These are phyloP conservation scores for Chrysaora quinquecirrha DNA, from an alignment of 30 jellyfish, hydroid and myxozoan genomes.

Conservation along the genomic window DNA sequence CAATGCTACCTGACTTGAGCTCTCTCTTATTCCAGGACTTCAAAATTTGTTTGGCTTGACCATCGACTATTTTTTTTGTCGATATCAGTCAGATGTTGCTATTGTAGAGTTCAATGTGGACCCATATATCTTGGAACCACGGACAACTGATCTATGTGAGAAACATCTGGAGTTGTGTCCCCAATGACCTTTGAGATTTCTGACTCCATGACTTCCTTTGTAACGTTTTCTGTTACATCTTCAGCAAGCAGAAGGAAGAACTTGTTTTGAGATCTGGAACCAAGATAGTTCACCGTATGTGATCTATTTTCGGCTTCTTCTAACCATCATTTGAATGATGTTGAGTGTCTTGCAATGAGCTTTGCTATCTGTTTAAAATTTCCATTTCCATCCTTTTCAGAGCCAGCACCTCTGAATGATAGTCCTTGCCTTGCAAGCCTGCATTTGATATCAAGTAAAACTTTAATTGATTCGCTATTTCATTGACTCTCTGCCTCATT, in stretches of 20 bases:
- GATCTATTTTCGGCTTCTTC: slow-evolving; percentile 9
- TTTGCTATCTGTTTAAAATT: slow-evolving; percentile 28
- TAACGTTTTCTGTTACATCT: neutral
- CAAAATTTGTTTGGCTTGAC: slow-evolving; percentile 40
- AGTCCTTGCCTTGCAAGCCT: slow-evolving; percentile 48
- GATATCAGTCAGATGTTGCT: slow-evolving; percentile 39
- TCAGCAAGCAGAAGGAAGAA: slow-evolving; percentile 21
- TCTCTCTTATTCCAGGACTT: slow-evolving; percentile 7
- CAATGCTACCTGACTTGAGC: neutral
- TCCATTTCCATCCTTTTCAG: slow-evolving; percentile 37
- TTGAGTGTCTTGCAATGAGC: slow-evolving; percentile 38
- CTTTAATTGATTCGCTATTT: neutral
- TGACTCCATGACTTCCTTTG: slow-evolving; percentile 2
- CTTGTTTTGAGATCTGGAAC: slow-evolving; percentile 24
- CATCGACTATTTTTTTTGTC: slow-evolving; percentile 50
- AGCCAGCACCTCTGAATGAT: slow-evolving; percentile 27
- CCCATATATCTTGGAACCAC: slow-evolving; percentile 34
- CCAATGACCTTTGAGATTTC: slow-evolving; percentile 18
- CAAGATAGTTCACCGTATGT: slow-evolving; percentile 14
- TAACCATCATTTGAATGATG: neutral
- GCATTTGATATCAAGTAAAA: slow-evolving; percentile 15
- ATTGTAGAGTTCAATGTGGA: slow-evolving; percentile 18
- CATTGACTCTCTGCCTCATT: neutral
- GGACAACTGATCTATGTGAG: slow-evolving; percentile 33
- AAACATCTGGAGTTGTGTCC: slow-evolving; percentile 36